These are phyloP conservation scores for Monoplex corrugatus DNA, from an alignment of 2,888 invertebrate species.

Conservation along the genomic window DNA sequence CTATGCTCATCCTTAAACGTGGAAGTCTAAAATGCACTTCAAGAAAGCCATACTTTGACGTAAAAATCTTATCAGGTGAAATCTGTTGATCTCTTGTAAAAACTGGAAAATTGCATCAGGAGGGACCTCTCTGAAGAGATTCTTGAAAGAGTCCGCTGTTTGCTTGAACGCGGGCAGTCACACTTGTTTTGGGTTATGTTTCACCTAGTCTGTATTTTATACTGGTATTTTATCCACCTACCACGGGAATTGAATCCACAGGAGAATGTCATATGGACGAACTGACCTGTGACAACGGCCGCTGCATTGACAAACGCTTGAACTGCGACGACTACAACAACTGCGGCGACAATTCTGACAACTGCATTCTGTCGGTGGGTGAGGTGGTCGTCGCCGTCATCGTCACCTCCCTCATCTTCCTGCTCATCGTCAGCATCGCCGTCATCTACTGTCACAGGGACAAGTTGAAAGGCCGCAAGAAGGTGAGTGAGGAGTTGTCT, in stretches of 20 bases:
- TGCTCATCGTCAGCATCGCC: constrained; percentile 29
- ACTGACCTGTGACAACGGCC: constrained; percentile 34
- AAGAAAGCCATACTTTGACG: no score
- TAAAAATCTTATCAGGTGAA: no score
- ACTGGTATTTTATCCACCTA: no score
- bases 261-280: constrained; percentile 9
- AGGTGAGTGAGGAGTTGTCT: neutral
- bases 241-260: neutral
- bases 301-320: constrained; percentile 30
- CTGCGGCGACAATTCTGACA: constrained; percentile 47
- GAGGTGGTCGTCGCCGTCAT: constrained; percentile 39
- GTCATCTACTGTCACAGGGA: constrained; percentile 18
- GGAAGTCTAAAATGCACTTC: no score
- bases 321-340: constrained; percentile 44
- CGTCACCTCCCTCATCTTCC: constrained; percentile 41
- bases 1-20: no score
- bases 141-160: no score
- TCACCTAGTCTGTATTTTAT: no score
- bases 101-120: no score
- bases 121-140: no score
- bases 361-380: neutral
- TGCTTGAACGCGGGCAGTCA: no score
- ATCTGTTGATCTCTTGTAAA: no score
- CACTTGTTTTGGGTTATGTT: no score
- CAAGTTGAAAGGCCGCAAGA: constrained; percentile 1